These are phyloP conservation scores for Sinotaia quadrata DNA, from an alignment of 2,888 invertebrate species.

Conservation along the genomic window DNA sequence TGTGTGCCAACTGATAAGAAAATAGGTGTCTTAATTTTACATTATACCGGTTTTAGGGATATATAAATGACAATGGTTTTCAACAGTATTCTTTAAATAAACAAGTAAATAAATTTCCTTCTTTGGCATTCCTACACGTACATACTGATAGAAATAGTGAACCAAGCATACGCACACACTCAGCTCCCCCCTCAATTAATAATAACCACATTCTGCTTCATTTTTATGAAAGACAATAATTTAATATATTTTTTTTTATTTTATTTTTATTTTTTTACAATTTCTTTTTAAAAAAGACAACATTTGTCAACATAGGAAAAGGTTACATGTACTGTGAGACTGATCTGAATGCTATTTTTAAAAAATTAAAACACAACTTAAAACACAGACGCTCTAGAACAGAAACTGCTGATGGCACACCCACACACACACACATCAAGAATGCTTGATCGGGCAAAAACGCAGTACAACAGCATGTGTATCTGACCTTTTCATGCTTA, in stretches of 20 bases:
- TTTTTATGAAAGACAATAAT: slow-evolving; percentile 2
- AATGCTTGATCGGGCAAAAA: slow-evolving; percentile 18
- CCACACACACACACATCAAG: slow-evolving; percentile 14
- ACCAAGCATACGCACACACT: too few species aligned
- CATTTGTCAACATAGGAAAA: slow-evolving; percentile 26
- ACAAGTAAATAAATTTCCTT: too few species aligned
- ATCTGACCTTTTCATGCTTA: too few species aligned
- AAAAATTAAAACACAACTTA: slow-evolving; percentile 2
- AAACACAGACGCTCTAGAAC: slow-evolving; percentile 21
- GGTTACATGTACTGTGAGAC: slow-evolving; percentile 5
- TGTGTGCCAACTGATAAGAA: too few species aligned
- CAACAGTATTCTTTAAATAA: too few species aligned
- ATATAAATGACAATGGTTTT: too few species aligned
- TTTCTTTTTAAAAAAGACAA: slow-evolving; percentile 25
- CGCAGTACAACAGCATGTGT: not conserved
- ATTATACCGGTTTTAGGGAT: too few species aligned
- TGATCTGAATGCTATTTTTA: not conserved
- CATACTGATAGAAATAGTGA: too few species aligned
- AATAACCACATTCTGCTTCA: too few species aligned
- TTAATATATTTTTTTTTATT: slow-evolving; percentile 16
- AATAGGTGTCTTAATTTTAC: too few species aligned
- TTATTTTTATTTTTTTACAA: slow-evolving; percentile 16
- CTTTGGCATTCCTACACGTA: too few species aligned
- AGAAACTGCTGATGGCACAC: not conserved
- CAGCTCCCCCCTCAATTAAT: too few species aligned